These are phyloP conservation scores for Rhinopomastus cyanomelas DNA, from an alignment of 2,113 vertebrate species.

Conservation along the genomic window DNA sequence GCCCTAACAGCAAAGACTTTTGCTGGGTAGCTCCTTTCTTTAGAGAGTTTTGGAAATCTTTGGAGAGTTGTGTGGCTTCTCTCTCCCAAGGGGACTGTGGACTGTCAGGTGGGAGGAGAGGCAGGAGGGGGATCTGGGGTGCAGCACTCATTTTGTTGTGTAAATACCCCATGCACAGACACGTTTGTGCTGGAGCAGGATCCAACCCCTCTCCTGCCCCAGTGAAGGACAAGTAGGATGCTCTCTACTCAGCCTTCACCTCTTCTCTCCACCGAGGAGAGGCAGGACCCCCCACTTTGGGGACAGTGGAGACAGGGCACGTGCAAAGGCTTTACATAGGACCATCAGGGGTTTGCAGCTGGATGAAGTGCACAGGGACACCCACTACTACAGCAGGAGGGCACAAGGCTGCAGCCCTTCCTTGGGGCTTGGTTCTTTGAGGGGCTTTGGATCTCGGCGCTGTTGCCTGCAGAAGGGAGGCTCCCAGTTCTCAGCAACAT, in stretches of 20 bases:
- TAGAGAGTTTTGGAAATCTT: neutral
- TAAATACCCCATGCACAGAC: neutral
- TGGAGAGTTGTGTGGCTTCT: neutral
- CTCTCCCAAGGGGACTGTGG: neutral
- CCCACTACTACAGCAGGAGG: fast-evolving
- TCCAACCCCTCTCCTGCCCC: neutral
- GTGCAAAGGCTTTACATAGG: neutral
- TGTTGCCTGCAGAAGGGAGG: neutral
- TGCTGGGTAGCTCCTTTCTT: neutral
- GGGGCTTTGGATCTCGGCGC: neutral
- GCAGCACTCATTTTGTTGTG: neutral
- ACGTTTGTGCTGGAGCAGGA: fast-evolving
- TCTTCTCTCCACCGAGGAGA: neutral
- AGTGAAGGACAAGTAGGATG: too few species aligned
- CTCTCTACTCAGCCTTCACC: neutral
- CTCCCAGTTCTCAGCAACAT: neutral
- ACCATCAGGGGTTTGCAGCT: neutral
- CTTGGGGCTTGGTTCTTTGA: neutral
- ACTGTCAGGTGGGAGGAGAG: neutral
- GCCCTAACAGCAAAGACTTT: neutral
- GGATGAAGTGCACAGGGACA: neutral
- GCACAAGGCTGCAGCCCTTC: neutral
- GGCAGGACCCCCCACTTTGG: neutral
- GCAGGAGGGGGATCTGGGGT: neutral
- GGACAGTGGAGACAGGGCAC: fast-evolving